These are phyloP conservation scores for Athrips mouffetella DNA, from an alignment of 2,888 invertebrate genomes.

Conservation along the genomic window DNA sequence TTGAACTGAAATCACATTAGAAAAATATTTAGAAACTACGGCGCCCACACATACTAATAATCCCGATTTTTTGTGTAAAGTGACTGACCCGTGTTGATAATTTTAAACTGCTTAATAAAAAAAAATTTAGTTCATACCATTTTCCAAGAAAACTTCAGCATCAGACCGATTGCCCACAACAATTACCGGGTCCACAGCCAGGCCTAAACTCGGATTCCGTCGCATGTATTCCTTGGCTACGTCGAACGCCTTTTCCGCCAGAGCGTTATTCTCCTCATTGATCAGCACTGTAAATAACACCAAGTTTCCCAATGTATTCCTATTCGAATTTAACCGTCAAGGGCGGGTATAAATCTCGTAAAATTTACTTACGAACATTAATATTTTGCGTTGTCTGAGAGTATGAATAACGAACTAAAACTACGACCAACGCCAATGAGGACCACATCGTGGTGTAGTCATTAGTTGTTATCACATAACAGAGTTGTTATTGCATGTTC, in stretches of 20 bases:
- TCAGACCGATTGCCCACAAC: constrained; percentile 85
- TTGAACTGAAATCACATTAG: too few relatives aligned
- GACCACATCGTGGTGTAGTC: constrained; percentile 30
- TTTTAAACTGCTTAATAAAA: too few relatives aligned
- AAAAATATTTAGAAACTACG: too few relatives aligned
- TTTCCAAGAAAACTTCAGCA: constrained; percentile 83
- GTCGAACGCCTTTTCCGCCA: constrained; percentile 84
- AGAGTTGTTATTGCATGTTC: neutral
- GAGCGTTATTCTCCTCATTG: constrained; percentile 85
- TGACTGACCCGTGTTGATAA: too few relatives aligned
- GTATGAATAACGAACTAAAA: constrained; percentile 34
- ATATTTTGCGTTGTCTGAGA: constrained; percentile 84
- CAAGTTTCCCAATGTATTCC: neutral
- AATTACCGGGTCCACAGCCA: constrained; percentile 80
- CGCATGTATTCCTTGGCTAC: constrained; percentile 84
- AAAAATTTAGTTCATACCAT: constrained; percentile 73
- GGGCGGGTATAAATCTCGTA: neutral
- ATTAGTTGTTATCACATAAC: neutral
- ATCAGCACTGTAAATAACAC: constrained; percentile 79
- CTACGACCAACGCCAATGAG: constrained; percentile 31
- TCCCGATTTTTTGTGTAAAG: too few relatives aligned
- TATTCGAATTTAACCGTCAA: constrained; percentile 3
- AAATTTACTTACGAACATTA: constrained; percentile 81
- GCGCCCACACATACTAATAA: too few relatives aligned
- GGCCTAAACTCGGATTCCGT: constrained; percentile 82